Evolutionary conservation across 1,140 invertebrate species (phyloP).

Genomic region (Drosophila pandora): DNA sequence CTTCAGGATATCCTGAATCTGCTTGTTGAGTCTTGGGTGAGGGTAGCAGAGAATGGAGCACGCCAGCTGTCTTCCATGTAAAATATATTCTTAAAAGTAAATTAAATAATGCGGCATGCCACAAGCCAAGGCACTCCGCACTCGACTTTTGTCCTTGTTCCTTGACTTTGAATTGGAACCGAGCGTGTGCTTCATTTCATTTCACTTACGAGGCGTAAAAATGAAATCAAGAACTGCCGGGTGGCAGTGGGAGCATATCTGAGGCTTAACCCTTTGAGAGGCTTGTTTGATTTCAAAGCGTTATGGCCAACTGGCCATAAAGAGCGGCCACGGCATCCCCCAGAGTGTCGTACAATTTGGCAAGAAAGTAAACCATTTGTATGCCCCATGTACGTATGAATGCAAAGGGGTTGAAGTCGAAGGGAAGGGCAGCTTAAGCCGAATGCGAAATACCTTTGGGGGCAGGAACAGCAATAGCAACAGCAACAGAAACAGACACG

Average conservation of each 20-base stretch:
- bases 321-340: constrained; percentile 45
- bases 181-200: constrained; percentile 61
- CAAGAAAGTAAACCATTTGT: constrained; percentile 64
- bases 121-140: constrained; percentile 57
- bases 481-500: constrained; percentile 40
- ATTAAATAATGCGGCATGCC: constrained; percentile 80
- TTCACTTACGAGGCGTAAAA: constrained; percentile 81
- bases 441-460: constrained; percentile 63
- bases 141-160: constrained; percentile 12
- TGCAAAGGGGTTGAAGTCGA: constrained; percentile 26
- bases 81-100: constrained; percentile 77
- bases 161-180: constrained; percentile 20
- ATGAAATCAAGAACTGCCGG: constrained; percentile 58
- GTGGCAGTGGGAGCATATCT: constrained; percentile 9
- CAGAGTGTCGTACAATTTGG: constrained; percentile 78
- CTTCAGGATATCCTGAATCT: constrained; percentile 34
- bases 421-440: constrained; percentile 36
- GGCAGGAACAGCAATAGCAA: background rate
- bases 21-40: constrained; percentile 47
- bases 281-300: constrained; percentile 74
- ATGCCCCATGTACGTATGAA: constrained; percentile 34
- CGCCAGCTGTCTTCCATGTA: constrained; percentile 43
- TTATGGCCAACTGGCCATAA: constrained; percentile 59
- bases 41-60: constrained; percentile 16
- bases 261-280: constrained; percentile 65